Base-by-base conservation (phyloP, 1,140 invertebrate genomes). In the Papilio helenus region DNA sequence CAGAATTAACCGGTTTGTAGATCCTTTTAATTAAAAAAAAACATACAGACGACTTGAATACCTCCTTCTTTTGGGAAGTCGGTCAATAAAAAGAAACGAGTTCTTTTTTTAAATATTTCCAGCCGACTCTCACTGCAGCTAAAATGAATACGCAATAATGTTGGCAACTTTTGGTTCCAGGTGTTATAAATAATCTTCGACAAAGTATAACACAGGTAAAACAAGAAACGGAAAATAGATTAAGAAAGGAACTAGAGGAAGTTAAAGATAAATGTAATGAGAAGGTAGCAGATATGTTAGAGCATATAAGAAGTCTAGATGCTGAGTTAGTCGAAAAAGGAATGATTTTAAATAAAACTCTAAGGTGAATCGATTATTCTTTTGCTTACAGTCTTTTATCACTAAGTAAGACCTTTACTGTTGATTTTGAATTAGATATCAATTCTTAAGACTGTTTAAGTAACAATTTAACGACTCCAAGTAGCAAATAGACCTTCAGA, bases 271-370 rank as follows among this genome's bases (percentile, higher is more conserved):
- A 90, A 72, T 95, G 93, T 72, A 95, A 95, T 78, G 94, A 95
- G 34, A 95, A 95, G 86, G 86, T 95, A 44, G 84, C 91, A 10
- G 94, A 95, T 46, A 95, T 95, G 94, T 84, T 95, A 2, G 85
- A 87, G 71, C 94, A 95, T 82, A 94, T 95, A 14, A 89, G 87
- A 79, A 93, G 90, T 78, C 82, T 95, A 14, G 94, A 95, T 76
- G 80, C 91, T 1, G 94, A 95, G 68, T 79, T 95, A 29, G 91
- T 94, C 7, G 94, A 95, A 83, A 95, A 95, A 73, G 94, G 94
- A 74, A 81, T 95, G 5, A 84, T 95, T 14, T 79, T 96, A n/a
- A 93, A 94, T 79, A 95, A 95, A 83, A 93, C 95, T 78, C 82
- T 94, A 18, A 90, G 92, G 88, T 95, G 83, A 14, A 80, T 58